A percentile compares a stretch with the other conserved stretches of the same genome.
phyloP scores from a whole-genome alignment of 2,797 vertebrate species.

The Taeniopygia guttata region DNA sequence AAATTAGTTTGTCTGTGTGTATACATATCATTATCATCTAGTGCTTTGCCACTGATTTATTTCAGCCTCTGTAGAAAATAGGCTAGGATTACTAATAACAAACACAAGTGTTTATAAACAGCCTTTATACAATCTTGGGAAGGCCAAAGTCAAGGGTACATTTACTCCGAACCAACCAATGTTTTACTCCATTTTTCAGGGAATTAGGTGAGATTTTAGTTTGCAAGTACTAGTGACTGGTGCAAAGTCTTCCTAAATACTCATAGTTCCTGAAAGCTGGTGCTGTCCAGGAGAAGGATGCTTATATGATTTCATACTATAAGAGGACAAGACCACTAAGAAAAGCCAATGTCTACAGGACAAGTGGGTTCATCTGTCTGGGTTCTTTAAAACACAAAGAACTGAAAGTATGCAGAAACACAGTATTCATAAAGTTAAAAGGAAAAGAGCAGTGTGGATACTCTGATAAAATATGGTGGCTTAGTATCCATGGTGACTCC shows the following conservation, averaged over 20 bases:
- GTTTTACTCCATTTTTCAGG: not conserved
- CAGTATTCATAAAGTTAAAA: not conserved
- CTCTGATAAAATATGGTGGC: conserved; percentile 22
- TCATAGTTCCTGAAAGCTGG: not conserved
- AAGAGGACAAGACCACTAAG: not conserved
- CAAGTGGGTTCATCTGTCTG: not conserved
- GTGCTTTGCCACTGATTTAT: conserved; percentile 7
- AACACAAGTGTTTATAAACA: conserved; percentile 47
- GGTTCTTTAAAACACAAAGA: not conserved
- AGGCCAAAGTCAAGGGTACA: not conserved
- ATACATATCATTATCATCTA: not conserved
- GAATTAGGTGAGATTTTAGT: conserved; percentile 3
- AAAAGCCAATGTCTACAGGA: not conserved
- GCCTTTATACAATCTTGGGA: not conserved
- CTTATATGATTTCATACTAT: not conserved
- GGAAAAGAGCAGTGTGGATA: not conserved
- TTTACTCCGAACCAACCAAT: not conserved
- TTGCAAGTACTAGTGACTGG: not conserved
- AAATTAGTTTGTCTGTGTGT: conserved; percentile 23
- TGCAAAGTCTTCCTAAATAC: conserved; percentile 12
- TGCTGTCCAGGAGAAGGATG: not conserved
- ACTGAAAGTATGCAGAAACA: not conserved
- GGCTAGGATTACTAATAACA: not conserved
- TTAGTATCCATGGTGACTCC: conserved; percentile 43
- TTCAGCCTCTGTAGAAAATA: conserved; percentile 49